phyloP scores from a whole-genome alignment of 1,140 invertebrate species.

The Neotoxoptera formosana region DNA sequence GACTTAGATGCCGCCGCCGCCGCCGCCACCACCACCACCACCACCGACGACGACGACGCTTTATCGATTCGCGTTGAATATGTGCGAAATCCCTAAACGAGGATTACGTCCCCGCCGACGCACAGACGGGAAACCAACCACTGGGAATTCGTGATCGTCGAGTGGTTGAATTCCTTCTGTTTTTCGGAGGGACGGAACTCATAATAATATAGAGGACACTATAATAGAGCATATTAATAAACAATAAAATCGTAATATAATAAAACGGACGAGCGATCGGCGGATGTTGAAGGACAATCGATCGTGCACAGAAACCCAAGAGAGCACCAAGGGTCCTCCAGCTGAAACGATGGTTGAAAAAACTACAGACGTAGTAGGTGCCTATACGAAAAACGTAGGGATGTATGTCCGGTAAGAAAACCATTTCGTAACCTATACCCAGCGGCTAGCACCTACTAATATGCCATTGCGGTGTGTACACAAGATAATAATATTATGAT shows the following conservation, averaged over 20 bases:
- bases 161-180: neutral
- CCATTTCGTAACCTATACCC: too few relatives aligned
- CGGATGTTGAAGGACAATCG: neutral
- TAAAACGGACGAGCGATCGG: neutral
- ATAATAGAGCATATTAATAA: neutral
- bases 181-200: neutral
- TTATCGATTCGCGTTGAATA: slow-evolving; percentile 26
- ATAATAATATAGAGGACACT: neutral
- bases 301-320: neutral
- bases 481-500: neutral
- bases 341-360: neutral
- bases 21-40: neutral
- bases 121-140: slow-evolving; percentile 6
- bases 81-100: slow-evolving; percentile 21
- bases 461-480: neutral
- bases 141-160: neutral
- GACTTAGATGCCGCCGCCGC: slow-evolving; percentile 19
- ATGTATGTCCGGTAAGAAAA: neutral
- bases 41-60: neutral
- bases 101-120: neutral
- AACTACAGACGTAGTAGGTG: neutral
- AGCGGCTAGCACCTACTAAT: neutral
- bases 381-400: neutral
- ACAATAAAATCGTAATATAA: neutral
- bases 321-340: neutral